phyloP scores from a whole-genome alignment of 2,888 invertebrate genomes.

The Nineta flava region DNA sequence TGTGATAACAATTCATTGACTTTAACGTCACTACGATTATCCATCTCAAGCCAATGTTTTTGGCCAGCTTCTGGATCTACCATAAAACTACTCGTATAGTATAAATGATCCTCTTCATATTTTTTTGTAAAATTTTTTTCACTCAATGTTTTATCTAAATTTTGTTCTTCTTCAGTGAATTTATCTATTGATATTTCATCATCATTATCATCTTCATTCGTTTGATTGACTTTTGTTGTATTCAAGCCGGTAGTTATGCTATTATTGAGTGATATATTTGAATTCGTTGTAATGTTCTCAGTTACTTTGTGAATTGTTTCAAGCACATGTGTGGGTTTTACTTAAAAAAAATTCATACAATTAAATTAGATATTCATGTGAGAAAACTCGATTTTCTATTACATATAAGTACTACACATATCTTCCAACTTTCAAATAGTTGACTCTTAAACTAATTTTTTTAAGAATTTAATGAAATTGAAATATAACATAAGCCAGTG shows the following conservation, averaged over 20 bases:
- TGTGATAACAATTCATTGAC: conserved; percentile 58
- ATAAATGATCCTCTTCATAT: conserved; percentile 36
- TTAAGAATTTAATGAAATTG: too few species aligned
- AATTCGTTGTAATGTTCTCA: too few species aligned
- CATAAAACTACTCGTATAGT: conserved; percentile 63
- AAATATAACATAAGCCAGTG: too few species aligned
- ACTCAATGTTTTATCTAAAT: conserved; percentile 25
- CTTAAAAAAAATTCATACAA: neutral
- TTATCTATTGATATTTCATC: conserved; percentile 24
- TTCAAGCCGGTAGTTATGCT: conserved; percentile 4
- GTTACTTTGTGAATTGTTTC: neutral
- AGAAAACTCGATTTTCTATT: too few species aligned
- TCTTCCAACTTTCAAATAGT: too few species aligned
- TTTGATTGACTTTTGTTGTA: conserved; percentile 6
- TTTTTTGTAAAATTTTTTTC: conserved; percentile 36
- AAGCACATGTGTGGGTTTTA: neutral
- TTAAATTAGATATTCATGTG: too few species aligned
- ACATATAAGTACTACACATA: too few species aligned
- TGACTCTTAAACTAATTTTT: too few species aligned
- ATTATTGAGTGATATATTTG: neutral
- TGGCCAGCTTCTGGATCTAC: conserved; percentile 40
- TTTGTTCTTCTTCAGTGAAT: conserved; percentile 15
- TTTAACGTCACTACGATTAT: conserved; percentile 36
- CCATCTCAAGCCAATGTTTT: conserved; percentile 57
- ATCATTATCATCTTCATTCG: conserved; percentile 4